Conservation (phyloP, 2,113 vertebrate species). For the Centropus unirufus region DNA sequence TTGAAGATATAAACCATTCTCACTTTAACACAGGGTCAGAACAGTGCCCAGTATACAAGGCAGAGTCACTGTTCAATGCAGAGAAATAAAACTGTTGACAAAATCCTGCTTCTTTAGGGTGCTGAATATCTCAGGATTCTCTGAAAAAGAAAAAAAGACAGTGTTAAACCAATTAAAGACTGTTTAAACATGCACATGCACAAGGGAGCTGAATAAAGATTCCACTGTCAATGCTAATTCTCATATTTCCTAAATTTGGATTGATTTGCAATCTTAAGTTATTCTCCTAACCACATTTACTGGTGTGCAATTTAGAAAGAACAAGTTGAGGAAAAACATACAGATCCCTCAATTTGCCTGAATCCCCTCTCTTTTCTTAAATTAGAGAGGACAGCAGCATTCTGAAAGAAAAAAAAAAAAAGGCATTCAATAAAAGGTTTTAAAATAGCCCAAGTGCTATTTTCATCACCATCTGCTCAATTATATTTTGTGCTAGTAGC, state of each 20-base stretch:
- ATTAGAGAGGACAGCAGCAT: background rate
- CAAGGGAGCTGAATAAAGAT: background rate
- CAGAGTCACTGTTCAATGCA: background rate
- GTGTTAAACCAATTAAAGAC: background rate
- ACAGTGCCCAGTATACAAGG: background rate
- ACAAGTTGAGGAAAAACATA: background rate
- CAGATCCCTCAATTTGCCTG: background rate
- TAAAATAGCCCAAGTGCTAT: background rate
- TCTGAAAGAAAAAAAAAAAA: background rate
- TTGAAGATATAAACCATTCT: background rate
- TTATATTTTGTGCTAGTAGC: background rate
- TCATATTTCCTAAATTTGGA: background rate
- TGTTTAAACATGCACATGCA: background rate
- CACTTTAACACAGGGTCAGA: background rate
- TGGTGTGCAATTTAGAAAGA: slow-evolving; percentile 1
- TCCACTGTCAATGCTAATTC: background rate
- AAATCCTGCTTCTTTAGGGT: background rate
- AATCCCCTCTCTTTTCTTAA: background rate
- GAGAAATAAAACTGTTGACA: background rate
- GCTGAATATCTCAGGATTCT: background rate
- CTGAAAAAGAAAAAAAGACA: background rate
- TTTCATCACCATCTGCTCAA: background rate
- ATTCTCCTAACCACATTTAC: background rate
- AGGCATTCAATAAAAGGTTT: background rate
- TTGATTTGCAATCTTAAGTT: background rate